These are phyloP conservation scores for Mayetiola destructor DNA, from an alignment of 2,888 invertebrate genomes.

Conservation along the genomic window DNA sequence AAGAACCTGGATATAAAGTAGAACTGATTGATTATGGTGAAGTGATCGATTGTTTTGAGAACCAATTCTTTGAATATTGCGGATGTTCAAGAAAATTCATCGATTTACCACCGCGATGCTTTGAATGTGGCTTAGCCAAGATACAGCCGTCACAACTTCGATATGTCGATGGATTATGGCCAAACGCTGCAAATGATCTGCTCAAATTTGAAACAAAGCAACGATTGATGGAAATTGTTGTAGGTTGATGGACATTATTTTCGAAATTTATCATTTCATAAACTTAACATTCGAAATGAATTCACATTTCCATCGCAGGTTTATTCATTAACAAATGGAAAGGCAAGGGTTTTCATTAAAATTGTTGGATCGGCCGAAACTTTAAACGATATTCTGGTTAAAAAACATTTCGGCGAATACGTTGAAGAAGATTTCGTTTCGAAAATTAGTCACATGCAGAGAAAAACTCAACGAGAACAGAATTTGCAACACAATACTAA, in stretches of 20 bases:
- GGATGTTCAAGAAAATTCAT: neutral
- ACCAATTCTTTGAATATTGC: neutral
- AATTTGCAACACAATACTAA: slow-evolving; percentile 15
- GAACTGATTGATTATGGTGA: slow-evolving; percentile 62
- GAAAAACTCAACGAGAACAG: slow-evolving; percentile 25
- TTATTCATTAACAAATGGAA: slow-evolving; percentile 62
- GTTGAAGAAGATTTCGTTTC: slow-evolving; percentile 68
- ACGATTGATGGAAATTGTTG: neutral
- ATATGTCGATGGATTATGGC: neutral
- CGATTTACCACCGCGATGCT: slow-evolving; percentile 43
- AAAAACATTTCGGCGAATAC: slow-evolving; percentile 45
- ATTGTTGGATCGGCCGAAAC: slow-evolving; percentile 30
- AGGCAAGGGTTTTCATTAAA: slow-evolving; percentile 52
- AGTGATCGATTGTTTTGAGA: neutral
- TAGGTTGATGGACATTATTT: neutral
- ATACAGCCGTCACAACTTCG: slow-evolving; percentile 51
- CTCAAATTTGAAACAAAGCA: neutral
- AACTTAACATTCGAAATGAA: too few relatives aligned
- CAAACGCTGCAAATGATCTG: neutral
- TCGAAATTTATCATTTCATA: too few relatives aligned
- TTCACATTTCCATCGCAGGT: too few relatives aligned
- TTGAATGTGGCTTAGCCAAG: slow-evolving; percentile 56
- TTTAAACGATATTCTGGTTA: slow-evolving; percentile 51
- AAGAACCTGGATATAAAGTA: neutral
- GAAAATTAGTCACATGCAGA: slow-evolving; percentile 36